phyloP scores from a whole-genome alignment of 2,888 invertebrate species.

The Labia minor region DNA sequence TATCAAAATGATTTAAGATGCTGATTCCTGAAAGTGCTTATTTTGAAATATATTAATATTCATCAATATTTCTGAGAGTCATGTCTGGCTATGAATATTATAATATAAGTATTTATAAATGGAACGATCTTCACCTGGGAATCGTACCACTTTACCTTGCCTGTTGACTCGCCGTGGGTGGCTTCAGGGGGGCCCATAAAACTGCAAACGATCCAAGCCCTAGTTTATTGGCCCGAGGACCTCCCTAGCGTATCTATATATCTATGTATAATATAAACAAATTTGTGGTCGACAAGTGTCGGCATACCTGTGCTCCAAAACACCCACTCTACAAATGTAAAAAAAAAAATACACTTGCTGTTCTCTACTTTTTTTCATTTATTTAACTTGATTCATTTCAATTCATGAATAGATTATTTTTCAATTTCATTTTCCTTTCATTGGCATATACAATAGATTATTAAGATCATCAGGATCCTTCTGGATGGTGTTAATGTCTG shows the following conservation, averaged over 20 bases:
- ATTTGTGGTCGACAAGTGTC: not conserved
- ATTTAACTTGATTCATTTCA: not conserved
- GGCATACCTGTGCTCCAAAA: not conserved
- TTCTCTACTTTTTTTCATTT: not conserved
- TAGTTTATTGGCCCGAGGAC: not conserved
- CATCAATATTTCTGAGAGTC: not conserved
- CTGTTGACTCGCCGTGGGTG: not conserved
- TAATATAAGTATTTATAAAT: too few relatives aligned
- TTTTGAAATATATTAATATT: not conserved
- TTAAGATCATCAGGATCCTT: slow-evolving; percentile 1
- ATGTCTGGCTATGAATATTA: not conserved
- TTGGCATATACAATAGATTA: not conserved
- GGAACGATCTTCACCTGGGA: not conserved
- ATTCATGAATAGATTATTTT: slow-evolving; percentile 4
- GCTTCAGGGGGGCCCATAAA: not conserved
- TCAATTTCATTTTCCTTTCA: slow-evolving; percentile 13
- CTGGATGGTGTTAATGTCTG: not conserved
- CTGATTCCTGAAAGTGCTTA: not conserved
- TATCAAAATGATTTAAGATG: not conserved
- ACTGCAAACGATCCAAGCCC: slow-evolving; percentile 13
- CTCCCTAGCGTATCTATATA: not conserved
- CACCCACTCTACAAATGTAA: not conserved
- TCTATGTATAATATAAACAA: too few relatives aligned
- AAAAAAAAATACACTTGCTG: not conserved
- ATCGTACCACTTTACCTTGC: not conserved